These are phyloP conservation scores for Leucozona laternaria DNA, from an alignment of 2,888 invertebrate genomes.

Conservation along the genomic window DNA sequence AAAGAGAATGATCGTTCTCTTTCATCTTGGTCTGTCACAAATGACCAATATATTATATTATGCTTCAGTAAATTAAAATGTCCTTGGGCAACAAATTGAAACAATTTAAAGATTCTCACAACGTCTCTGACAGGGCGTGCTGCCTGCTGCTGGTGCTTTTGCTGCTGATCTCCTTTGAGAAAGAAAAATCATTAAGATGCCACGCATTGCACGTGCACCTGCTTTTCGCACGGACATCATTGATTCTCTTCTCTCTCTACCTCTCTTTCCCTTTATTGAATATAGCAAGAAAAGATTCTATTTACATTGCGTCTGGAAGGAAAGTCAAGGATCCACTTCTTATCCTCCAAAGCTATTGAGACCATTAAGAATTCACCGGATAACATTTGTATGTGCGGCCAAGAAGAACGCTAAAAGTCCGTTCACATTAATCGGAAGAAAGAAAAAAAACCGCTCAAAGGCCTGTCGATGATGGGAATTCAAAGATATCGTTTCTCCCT, in stretches of 20 bases:
- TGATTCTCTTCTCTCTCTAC: neutral
- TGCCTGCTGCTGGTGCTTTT: neutral
- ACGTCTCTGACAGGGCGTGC: constrained; percentile 6
- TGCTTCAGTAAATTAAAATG: constrained; percentile 47
- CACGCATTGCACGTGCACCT: constrained; percentile 55
- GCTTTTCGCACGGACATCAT: constrained; percentile 25
- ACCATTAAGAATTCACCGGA: constrained; percentile 62
- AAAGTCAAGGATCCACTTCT: constrained; percentile 55
- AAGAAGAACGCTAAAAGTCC: constrained; percentile 19
- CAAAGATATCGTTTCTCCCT: constrained; percentile 31
- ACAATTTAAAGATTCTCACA: constrained; percentile 42
- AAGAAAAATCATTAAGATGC: constrained; percentile 54
- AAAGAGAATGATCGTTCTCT: constrained; percentile 5
- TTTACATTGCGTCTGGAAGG: constrained; percentile 47
- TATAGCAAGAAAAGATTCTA: constrained; percentile 57
- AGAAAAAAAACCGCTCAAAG: constrained; percentile 35
- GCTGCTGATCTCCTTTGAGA: neutral
- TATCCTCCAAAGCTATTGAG: constrained; percentile 51
- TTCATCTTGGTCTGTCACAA: constrained; percentile 2
- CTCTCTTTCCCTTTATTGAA: neutral
- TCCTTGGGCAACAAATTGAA: constrained; percentile 58
- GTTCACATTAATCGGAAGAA: constrained; percentile 8
- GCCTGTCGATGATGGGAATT: constrained; percentile 49
- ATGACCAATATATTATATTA: constrained; percentile 26
- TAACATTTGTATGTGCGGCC: constrained; percentile 47